Conservation (phyloP, 2,888 invertebrate species). For the Drosophila eohydei region DNA sequence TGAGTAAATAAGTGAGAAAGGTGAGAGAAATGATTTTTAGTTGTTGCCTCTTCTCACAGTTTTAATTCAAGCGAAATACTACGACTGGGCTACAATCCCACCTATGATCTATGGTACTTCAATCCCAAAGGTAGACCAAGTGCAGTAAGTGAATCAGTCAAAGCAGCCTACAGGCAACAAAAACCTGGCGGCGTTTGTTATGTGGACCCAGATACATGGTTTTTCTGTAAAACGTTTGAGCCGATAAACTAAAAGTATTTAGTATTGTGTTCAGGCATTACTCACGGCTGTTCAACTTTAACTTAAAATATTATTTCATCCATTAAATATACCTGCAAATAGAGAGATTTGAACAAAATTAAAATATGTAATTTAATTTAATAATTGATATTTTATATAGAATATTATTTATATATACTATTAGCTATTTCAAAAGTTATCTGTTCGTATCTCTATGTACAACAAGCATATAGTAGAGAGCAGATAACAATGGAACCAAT, state of each 20-base stretch:
- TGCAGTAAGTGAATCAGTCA: constrained; percentile 16
- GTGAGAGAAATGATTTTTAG: neutral
- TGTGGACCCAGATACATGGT: constrained; percentile 36
- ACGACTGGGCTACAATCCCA: constrained; percentile 58
- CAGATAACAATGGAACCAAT: constrained; percentile 3
- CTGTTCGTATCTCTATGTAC: neutral
- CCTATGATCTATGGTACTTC: constrained; percentile 71
- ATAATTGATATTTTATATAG: neutral
- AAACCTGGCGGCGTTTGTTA: constrained; percentile 57
- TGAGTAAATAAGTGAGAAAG: neutral
- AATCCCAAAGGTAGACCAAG: constrained; percentile 53
- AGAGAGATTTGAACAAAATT: neutral
- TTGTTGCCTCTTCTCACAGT: constrained; percentile 3
- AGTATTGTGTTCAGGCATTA: neutral
- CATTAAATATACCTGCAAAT: constrained; percentile 6
- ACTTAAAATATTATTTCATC: neutral
- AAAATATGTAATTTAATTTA: neutral
- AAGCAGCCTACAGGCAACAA: constrained; percentile 43
- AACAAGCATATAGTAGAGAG: neutral
- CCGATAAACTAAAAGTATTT: neutral
- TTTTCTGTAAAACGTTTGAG: constrained; percentile 35
- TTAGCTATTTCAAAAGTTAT: neutral
- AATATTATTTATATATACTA: neutral
- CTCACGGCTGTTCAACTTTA: neutral
- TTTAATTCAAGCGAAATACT: neutral